Conservation (phyloP, 2,888 invertebrate genomes). For the Eupithecia exiguata region DNA sequence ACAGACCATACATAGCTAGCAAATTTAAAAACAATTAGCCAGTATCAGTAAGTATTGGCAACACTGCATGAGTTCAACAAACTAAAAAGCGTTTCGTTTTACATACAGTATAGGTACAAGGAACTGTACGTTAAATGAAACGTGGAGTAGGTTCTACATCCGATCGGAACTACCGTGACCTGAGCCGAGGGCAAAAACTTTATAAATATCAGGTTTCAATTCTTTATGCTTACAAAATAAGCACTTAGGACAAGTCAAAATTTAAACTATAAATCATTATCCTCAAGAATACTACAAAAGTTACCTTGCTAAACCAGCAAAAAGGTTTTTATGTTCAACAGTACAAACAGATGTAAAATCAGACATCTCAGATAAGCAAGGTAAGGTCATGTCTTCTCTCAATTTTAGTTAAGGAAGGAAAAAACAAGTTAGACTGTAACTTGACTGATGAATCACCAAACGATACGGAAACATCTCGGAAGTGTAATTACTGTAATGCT, state of each 20-base stretch:
- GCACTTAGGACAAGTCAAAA: no score
- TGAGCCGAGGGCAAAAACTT: background rate
- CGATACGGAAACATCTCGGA: slow-evolving; percentile 59
- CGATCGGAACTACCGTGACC: background rate
- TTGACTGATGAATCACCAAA: slow-evolving; percentile 39
- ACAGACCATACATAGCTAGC: no score
- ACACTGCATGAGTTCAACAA: no score
- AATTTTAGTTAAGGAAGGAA: slow-evolving; percentile 41
- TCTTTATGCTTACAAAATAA: no score
- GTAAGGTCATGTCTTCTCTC: slow-evolving; percentile 40
- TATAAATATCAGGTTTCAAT: background rate
- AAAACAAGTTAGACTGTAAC: slow-evolving; percentile 35
- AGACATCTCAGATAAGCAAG: slow-evolving; percentile 32
- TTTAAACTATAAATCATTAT: no score
- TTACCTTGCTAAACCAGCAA: slow-evolving; percentile 25
- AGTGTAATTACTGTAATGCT: slow-evolving; percentile 48
- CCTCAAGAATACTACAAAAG: slow-evolving; percentile 6
- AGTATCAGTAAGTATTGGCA: no score
- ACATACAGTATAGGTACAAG: no score
- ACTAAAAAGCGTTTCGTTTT: no score
- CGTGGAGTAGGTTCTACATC: no score
- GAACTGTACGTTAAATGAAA: no score
- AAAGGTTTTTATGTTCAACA: slow-evolving; percentile 20
- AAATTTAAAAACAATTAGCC: no score
- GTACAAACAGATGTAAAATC: slow-evolving; percentile 16